Evolutionary conservation across 1,140 invertebrate species (phyloP).

Genomic region (Samia ricini): DNA sequence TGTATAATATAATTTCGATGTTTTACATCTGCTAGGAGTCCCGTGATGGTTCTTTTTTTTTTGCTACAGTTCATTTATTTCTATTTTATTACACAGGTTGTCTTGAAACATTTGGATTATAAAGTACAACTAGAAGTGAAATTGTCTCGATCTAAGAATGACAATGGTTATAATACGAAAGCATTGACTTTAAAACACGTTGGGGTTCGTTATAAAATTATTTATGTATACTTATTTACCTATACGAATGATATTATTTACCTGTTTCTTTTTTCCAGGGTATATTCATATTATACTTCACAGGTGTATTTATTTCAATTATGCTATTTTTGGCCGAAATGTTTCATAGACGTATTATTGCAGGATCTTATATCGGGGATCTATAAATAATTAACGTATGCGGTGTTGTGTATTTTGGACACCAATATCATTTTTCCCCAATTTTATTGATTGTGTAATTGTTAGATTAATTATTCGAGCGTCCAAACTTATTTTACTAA

Average conservation of each 20-base stretch:
- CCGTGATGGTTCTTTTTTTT: neutral
- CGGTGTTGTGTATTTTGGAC: too few species aligned
- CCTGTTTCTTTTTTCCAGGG: conserved; percentile 45
- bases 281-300: conserved; percentile 47
- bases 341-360: neutral
- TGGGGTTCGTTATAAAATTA: conserved; percentile 35
- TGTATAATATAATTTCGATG: too few species aligned
- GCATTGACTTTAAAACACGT: conserved; percentile 48
- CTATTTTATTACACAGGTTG: conserved; percentile 51
- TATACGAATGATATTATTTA: neutral
- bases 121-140: conserved; percentile 68
- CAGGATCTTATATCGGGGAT: too few species aligned
- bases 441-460: too few species aligned
- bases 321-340: neutral
- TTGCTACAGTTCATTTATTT: neutral
- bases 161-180: conserved; percentile 48
- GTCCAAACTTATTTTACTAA: too few species aligned
- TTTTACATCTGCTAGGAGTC: too few species aligned
- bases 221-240: neutral
- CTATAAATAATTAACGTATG: too few species aligned
- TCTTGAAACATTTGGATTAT: conserved; percentile 65
- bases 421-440: too few species aligned
- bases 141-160: conserved; percentile 58
- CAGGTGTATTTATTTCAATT: conserved; percentile 1
- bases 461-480: too few species aligned